Base-by-base conservation (phyloP, 2,888 invertebrate genomes). In the Gastrophysa polygoni region DNA sequence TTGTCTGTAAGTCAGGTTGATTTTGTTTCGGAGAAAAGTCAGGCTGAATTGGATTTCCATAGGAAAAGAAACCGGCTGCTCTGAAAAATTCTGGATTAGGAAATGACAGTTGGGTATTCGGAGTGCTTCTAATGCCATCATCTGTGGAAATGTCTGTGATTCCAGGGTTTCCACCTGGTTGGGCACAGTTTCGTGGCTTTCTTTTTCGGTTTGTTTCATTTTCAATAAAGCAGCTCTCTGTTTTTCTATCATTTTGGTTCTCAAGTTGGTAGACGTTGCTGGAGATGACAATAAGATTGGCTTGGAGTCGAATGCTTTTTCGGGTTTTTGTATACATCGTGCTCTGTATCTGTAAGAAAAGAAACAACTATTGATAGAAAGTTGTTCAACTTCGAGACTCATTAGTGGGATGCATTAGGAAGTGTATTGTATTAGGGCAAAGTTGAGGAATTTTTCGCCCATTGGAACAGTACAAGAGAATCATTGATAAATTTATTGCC, bases 221-320 rank as follows among this genome's bases (percentile, higher is more conserved):
- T 48, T 56, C 8, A 29, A 50, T 34, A 51, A 28, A 14, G 64
- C 64, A 18, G 47, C 58, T 32, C 56, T 63, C 57, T 71, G 70
- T 48, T 52, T 62, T 46, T 66, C 55, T 34, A 66, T 67, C 16
- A 71, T 48, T 56, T 61, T 69, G 57, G 64, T 8, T n/a, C 11
- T 14, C n/a, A 38, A 11, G 16, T 16, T 38, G 38, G 16, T 4
- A 38, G 38, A 14, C 10, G 38, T 14, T 14, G 10, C 10, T 32
- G 6, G 10, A 16, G n/a, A 38, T 3, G 10, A 24, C 24, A 24
- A 24, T 24, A n/a, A n/a, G n/a, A n/a, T n/a, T n/a, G n/a, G n/a
- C n/a, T n/a, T n/a, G n/a, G n/a, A n/a, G n/a, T n/a, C n/a, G n/a
- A n/a, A n/a, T n/a, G n/a, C n/a, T n/a, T n/a, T n/a, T n/a, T 32